Base-by-base conservation (phyloP, 1,140 invertebrate genomes). In the Drosophila jambulina region DNA sequence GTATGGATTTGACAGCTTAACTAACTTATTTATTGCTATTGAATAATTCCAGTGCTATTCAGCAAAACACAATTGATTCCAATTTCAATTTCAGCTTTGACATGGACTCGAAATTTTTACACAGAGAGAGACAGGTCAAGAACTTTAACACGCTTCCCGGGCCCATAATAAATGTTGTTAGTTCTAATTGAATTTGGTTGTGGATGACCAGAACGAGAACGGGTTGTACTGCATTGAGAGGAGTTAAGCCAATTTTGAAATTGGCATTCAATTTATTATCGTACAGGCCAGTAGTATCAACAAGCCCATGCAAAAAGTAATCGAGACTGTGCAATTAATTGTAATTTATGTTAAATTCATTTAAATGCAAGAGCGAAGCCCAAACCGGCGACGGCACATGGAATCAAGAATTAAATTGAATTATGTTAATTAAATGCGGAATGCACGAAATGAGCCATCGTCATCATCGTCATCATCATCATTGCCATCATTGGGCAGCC, bases 361-460 rank as follows among this genome's bases (percentile, higher is more conserved):
- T 85, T 80, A 59, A 80, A 72, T 72, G 51, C 29, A 49, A 25
- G 48, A 59, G 45, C 12, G 58, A 69, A 57, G 42, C 57, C 27
- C 70, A 53, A 80, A 54, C 36, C 60, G 62, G 61, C 64, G 45
- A 15, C 45, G 13, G 21, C 21, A 25, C 48, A 63, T 65, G 27
- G 13, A 40, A 36, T 40, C 49, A 27, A 59, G 67, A 72, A 43
- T 60, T 51, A 78, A 64, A 83, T 80, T 65, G 75, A 87, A 87
- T 88, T 88, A 87, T 88, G 83, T 71, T 88, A 87, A 87, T 87
- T 87, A 88, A 87, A 84, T 59, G 80, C 48, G 69, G 60, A 80
- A 54, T 78, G 64, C 53, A 76, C 43, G 45, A 77, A 54, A 57
- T 34, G 61, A 49, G 76, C 60, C 72, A 71, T 70, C 45, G 49